Percentiles rank a stretch among this genome's conserved stretches.
phyloP scores from a whole-genome alignment of 2,797 vertebrate species.

The Acrocephalus scirpaceus region DNA sequence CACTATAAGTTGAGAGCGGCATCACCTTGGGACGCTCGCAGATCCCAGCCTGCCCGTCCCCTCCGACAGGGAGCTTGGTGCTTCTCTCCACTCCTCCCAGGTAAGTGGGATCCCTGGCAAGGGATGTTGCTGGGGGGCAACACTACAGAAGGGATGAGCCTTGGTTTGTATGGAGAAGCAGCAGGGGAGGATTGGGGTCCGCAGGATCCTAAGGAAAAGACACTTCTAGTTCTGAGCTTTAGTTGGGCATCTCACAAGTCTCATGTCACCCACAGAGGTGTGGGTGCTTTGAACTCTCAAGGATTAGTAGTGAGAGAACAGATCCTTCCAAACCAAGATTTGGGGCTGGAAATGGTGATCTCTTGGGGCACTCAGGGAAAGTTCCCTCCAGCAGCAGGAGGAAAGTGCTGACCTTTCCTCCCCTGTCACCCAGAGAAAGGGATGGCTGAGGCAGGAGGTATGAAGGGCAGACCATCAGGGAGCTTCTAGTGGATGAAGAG shows the following conservation, averaged over 20 bases:
- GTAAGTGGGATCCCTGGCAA: conserved; percentile 70
- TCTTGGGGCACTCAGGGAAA: background rate
- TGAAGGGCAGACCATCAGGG: no score
- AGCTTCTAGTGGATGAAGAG: background rate
- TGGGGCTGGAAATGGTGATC: background rate
- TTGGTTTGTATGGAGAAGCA: background rate
- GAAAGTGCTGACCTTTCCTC: background rate
- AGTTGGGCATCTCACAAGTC: background rate
- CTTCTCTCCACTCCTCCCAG: conserved; percentile 80
- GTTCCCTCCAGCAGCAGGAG: background rate
- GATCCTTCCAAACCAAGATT: background rate
- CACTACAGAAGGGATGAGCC: background rate
- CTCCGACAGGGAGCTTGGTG: conserved; percentile 75
- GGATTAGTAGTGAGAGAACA: background rate
- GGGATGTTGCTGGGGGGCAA: background rate
- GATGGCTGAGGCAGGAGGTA: background rate
- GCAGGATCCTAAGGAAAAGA: background rate
- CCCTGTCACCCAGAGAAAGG: background rate
- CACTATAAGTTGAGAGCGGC: conserved; percentile 86
- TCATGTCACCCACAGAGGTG: rapidly evolving
- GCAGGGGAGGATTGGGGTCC: background rate
- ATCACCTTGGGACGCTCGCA: conserved; percentile 71
- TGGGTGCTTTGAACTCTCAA: background rate
- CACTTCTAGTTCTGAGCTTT: background rate
- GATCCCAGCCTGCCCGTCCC: conserved; percentile 75